Conservation (phyloP, 2,888 invertebrate species). For the Pantelozetes paolii region DNA sequence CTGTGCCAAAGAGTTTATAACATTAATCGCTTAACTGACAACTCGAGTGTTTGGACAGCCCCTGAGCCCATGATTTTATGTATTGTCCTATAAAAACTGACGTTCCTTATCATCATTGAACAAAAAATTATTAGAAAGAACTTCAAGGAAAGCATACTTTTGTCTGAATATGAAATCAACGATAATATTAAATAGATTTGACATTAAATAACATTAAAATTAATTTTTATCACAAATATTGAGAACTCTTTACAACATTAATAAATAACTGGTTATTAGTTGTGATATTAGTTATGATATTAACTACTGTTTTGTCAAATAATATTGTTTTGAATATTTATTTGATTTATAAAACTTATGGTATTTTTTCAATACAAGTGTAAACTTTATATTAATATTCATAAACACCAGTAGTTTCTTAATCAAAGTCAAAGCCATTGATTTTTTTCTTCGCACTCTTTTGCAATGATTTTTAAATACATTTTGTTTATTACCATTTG, state of each 20-base stretch:
- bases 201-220: constrained; percentile 1
- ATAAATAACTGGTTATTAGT: too few species aligned
- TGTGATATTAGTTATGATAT: too few species aligned
- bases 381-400: neutral
- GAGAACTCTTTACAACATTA: neutral
- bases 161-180: too few species aligned
- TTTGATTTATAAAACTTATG: too few species aligned
- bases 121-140: too few species aligned
- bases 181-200: too few species aligned
- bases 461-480: neutral
- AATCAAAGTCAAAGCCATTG: neutral
- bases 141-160: too few species aligned
- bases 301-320: too few species aligned
- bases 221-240: neutral
- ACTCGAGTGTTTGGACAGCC: constrained; percentile 29
- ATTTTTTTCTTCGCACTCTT: neutral
- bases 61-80: constrained; percentile 29
- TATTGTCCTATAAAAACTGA: constrained; percentile 33
- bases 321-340: too few species aligned
- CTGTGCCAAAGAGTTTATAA: neutral
- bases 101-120: constrained; percentile 1
- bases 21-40: constrained; percentile 9
- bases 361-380: too few species aligned
- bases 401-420: neutral
- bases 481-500: neutral